A percentile compares a stretch with the other conserved stretches of the same genome.
Evolutionary conservation across 2,797 vertebrate genomes (phyloP).

Genomic region (Mus caroli): DNA sequence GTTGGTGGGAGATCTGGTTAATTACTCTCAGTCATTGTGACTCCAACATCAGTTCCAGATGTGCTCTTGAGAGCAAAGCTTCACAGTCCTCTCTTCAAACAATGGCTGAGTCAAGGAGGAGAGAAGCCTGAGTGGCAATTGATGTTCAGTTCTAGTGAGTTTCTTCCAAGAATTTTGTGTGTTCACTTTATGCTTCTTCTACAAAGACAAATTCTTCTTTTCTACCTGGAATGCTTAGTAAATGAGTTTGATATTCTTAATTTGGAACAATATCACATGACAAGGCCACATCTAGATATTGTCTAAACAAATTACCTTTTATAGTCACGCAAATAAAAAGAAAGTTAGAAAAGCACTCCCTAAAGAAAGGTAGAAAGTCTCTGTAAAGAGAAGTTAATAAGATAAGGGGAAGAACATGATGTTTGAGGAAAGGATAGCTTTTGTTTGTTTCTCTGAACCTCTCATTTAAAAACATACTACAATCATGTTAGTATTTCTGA

Average conservation of each 20-base stretch:
- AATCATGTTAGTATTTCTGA: neutral
- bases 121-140: neutral
- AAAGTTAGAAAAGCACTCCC: neutral
- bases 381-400: neutral
- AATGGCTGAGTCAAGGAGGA: neutral
- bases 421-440: neutral
- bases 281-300: neutral
- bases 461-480: neutral
- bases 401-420: neutral
- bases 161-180: neutral
- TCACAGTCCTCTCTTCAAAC: neutral
- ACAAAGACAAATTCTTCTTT: neutral
- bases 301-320: neutral
- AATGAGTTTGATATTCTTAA: neutral
- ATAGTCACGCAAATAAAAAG: neutral
- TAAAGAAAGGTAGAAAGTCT: neutral
- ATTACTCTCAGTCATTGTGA: neutral
- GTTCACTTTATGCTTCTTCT: neutral
- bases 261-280: neutral
- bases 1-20: neutral
- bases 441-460: neutral
- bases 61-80: neutral
- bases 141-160: neutral
- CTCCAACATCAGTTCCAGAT: neutral
- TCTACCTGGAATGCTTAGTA: neutral